phyloP scores from a whole-genome alignment of 1,140 invertebrate genomes.

The Papilio dardanus region DNA sequence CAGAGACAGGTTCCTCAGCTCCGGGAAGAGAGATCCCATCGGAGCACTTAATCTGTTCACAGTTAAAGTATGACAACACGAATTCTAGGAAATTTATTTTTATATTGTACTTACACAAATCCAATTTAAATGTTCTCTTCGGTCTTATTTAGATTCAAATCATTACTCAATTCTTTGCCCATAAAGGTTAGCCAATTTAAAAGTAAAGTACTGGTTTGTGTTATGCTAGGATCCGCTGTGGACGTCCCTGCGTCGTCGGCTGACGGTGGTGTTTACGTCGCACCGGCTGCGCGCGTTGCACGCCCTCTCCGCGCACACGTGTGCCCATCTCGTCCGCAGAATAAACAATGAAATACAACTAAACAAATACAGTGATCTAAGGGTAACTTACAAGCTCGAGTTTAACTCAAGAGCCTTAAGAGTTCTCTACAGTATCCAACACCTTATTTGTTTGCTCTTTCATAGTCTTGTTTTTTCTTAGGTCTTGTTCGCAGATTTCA shows the following conservation, averaged over 20 bases:
- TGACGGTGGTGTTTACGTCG: conserved; percentile 43
- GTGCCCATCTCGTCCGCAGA: conserved; percentile 44
- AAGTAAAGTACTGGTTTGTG: not conserved
- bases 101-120: not conserved
- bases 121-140: too few species aligned
- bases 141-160: too few species aligned
- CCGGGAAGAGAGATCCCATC: conserved; percentile 28
- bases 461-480: conserved; percentile 43
- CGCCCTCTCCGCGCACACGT: conserved; percentile 48
- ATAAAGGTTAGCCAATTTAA: too few species aligned
- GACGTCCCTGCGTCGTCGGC: conserved; percentile 38
- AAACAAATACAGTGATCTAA: conserved; percentile 42
- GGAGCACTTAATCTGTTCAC: conserved; percentile 20
- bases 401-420: too few species aligned
- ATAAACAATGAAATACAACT: conserved; percentile 40
- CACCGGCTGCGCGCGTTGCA: conserved; percentile 24
- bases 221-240: conserved; percentile 45
- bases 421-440: not conserved
- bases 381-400: conserved; percentile 37
- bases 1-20: conserved; percentile 31
- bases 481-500: conserved; percentile 72
- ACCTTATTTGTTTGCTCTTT: not conserved
- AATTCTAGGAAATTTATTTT: not conserved
- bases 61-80: not conserved
- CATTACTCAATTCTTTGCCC: too few species aligned